Conservation (phyloP, 2,113 vertebrate species). For the Eretmochelys imbricata region DNA sequence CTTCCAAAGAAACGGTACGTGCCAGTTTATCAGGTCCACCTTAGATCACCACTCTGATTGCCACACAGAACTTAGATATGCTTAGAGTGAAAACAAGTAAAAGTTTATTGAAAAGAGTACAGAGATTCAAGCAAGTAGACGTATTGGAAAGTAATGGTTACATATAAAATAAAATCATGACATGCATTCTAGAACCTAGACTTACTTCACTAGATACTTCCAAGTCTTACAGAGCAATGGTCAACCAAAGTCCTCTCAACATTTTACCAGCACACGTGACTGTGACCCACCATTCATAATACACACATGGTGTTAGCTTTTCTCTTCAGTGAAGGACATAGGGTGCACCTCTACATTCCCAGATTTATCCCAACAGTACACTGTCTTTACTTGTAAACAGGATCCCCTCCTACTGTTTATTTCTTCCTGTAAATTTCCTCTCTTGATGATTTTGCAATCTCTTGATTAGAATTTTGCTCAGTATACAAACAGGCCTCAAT, state of each 20-base stretch:
- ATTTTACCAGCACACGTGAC: not conserved
- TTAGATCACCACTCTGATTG: too few relatives aligned
- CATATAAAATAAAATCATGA: not conserved
- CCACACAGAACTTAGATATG: too few relatives aligned
- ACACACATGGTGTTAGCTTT: not conserved
- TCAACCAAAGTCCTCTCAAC: not conserved
- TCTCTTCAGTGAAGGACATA: not conserved
- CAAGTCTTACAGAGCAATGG: not conserved
- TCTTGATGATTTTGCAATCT: not conserved
- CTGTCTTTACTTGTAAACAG: not conserved
- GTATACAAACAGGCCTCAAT: not conserved
- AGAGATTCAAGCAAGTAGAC: not conserved
- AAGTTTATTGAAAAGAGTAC: too few relatives aligned
- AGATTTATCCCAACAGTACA: not conserved
- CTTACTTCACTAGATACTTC: not conserved
- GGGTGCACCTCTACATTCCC: not conserved
- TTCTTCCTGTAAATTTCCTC: not conserved
- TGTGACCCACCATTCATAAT: not conserved
- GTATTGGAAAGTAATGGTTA: not conserved
- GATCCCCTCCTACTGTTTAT: not conserved
- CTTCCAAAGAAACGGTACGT: not conserved
- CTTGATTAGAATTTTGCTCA: not conserved
- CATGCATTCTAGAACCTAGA: not conserved
- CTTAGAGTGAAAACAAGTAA: too few relatives aligned
- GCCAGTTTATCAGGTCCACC: not conserved